A percentile compares a stretch with the other conserved stretches of the same genome.
These are phyloP conservation scores for Moxostoma hubbsi DNA, from an alignment of 2,797 vertebrate genomes.

Conservation along the genomic window DNA sequence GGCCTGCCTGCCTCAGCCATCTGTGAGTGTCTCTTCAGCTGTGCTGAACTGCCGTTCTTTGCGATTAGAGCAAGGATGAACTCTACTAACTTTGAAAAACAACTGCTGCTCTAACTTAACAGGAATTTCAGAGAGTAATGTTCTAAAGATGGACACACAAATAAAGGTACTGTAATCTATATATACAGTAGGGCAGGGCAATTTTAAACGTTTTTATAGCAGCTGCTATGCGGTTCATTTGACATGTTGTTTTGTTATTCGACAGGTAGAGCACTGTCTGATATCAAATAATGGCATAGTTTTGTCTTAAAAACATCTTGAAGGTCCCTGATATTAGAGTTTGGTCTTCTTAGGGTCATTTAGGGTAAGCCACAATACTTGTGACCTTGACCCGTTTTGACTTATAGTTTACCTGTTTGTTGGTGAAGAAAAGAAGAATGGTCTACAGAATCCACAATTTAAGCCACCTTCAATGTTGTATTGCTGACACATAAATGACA, in stretches of 20 bases:
- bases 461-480: too few relatives aligned
- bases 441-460: too few relatives aligned
- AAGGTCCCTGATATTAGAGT: background rate
- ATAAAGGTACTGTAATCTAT: background rate
- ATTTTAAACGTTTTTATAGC: background rate
- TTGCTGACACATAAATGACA: background rate
- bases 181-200: background rate
- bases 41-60: slow-evolving; percentile 44
- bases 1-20: slow-evolving; percentile 47
- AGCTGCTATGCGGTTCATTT: background rate
- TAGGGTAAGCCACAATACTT: too few relatives aligned
- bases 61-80: slow-evolving; percentile 31
- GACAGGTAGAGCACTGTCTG: background rate
- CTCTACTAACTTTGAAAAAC: slow-evolving; percentile 6
- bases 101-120: slow-evolving; percentile 18
- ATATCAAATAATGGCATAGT: background rate
- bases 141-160: background rate
- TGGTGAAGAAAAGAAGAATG: too few relatives aligned
- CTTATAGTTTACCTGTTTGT: background rate
- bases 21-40: slow-evolving; percentile 38
- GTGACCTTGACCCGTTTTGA: background rate
- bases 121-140: background rate
- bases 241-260: background rate
- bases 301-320: background rate
- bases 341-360: too few relatives aligned